phyloP scores from a whole-genome alignment of 2,113 vertebrate species.

The Eulemur rufifrons region DNA sequence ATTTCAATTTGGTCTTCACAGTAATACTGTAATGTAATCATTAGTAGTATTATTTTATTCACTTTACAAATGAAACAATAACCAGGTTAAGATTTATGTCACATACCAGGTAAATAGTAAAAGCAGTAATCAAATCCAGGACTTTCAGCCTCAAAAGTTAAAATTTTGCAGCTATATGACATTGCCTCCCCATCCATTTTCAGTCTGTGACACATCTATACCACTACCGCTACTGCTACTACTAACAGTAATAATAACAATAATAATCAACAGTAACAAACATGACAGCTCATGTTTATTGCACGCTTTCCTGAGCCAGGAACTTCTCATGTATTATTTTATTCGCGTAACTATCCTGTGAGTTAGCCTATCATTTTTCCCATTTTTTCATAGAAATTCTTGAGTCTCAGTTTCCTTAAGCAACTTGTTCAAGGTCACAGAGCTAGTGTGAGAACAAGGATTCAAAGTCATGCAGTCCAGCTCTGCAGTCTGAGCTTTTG shows the following conservation, averaged over 20 bases:
- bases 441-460: background rate
- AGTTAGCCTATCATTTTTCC: background rate
- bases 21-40: background rate
- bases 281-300: conserved; percentile 18
- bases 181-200: background rate
- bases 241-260: background rate
- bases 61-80: conserved; percentile 36
- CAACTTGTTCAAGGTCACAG: conserved; percentile 29
- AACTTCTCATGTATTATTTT: conserved; percentile 30
- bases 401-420: background rate
- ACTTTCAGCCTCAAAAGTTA: conserved; percentile 20
- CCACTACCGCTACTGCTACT: background rate
- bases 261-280: conserved; percentile 43
- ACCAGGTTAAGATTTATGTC: background rate
- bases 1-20: conserved; percentile 40
- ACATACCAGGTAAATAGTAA: background rate
- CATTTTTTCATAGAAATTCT: conserved; percentile 41
- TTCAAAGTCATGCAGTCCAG: conserved; percentile 15
- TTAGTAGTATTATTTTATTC: conserved; percentile 6
- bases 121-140: conserved; percentile 12
- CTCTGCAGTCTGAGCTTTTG: background rate
- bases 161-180: background rate
- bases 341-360: background rate
- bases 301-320: background rate
- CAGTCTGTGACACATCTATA: background rate